Base-by-base conservation (phyloP, 2,113 vertebrate species). In the Shinisaurus crocodilurus region DNA sequence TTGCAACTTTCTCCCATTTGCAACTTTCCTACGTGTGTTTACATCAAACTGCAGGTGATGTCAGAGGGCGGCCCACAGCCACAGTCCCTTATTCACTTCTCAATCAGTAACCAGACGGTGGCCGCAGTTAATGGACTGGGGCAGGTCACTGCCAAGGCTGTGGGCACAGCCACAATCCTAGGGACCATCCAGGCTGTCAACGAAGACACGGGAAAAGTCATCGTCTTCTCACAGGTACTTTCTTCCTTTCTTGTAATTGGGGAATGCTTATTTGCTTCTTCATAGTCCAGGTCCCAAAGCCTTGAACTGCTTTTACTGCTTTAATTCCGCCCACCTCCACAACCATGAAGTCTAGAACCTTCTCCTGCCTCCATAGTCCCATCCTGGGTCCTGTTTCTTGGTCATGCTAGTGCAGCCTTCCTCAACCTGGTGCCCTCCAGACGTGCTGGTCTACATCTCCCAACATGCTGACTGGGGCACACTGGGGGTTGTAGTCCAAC, bases 21-120 rank as follows among this genome's bases (percentile, higher is more conserved):
- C n/a, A 40, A 10, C 7, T 25, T 70, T 48, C 45, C 27, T 1
- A 2, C 72, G 9, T 90, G 9, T 89, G 45, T 90, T 92, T 92
- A 29, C 72, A 20, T 50, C 13, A 1, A 0, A 85, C 92, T 88
- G 45, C 92, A 97, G 97, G 96, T 97, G 45, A 96, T 96, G 94
- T 97, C 96, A 20, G 97, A 97, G 93, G 97, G 97, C 3, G 96
- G 97, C 15, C 97, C 97, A 9, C 97, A 97, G 79, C 97, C 97
- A 15, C 96, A 96, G 23, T 97, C 97, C 1, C 92, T 94, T 82
- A 95, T 97, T 76, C 95, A 95, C 57, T 97, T 97, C 93, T 96
- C 95, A 5, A 88, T 97, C 95, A 96, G 91, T 90, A 96, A 97
- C 90, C 91, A 91, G 89, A 96, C 93, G 0, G 94, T 97, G 54